These are phyloP conservation scores for Osmerus mordax DNA, from an alignment of 2,113 vertebrate species.

Conservation along the genomic window DNA sequence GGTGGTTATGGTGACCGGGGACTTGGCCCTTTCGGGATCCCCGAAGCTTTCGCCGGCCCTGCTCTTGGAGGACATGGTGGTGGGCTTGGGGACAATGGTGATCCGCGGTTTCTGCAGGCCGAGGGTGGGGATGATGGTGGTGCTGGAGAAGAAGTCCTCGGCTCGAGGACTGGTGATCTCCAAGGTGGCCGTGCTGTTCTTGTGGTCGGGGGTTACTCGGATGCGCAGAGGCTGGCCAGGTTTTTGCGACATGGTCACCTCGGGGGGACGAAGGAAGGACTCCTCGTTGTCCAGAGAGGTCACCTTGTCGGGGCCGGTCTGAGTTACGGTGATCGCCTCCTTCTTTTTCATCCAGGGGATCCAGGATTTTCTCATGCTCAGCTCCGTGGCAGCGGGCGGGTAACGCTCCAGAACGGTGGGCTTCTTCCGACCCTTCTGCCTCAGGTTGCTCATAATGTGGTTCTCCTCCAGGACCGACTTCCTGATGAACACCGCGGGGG, in stretches of 20 bases:
- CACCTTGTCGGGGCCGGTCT: conserved; percentile 64
- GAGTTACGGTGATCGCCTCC: conserved; percentile 64
- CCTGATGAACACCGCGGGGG: conserved; percentile 87
- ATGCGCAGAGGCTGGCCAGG: conserved; percentile 90
- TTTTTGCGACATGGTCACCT: conserved; percentile 80
- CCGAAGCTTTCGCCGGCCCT: conserved; percentile 58
- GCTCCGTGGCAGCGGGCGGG: conserved; percentile 82
- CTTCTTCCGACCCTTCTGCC: conserved; percentile 83
- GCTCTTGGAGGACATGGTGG: conserved; percentile 68
- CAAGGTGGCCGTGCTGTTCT: conserved; percentile 87
- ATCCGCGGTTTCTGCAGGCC: conserved; percentile 90
- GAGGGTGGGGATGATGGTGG: conserved; percentile 91
- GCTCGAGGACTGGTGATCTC: conserved; percentile 90
- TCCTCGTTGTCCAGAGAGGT: conserved; percentile 49
- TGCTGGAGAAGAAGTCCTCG: conserved; percentile 92
- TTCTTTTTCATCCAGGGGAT: conserved; percentile 90
- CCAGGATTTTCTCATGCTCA: conserved; percentile 80
- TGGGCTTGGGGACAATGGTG: conserved; percentile 88
- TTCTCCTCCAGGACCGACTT: conserved; percentile 95
- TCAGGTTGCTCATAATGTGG: conserved; percentile 91
- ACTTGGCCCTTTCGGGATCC: conserved; percentile 75
- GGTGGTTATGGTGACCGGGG: conserved; percentile 90
- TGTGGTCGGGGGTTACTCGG: conserved; percentile 86
- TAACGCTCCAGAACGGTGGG: conserved; percentile 84
- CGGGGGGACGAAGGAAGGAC: conserved; percentile 44